phyloP scores from a whole-genome alignment of 2,113 vertebrate species.

The Falcunculus frontatus region DNA sequence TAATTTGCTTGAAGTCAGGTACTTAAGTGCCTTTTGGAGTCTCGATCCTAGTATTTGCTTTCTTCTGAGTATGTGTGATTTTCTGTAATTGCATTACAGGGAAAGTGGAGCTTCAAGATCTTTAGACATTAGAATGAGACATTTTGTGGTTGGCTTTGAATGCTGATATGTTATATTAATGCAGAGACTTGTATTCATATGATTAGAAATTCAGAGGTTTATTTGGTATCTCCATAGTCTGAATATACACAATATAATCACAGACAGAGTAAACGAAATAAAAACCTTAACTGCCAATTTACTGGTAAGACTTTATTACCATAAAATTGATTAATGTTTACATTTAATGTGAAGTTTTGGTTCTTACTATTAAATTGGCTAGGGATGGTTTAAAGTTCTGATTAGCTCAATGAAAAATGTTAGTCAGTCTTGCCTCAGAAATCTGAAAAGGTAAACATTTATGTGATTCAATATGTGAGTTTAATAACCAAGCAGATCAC shows the following conservation, averaged over 20 bases:
- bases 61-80: conserved; percentile 8
- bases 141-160: neutral
- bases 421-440: neutral
- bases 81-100: conserved; percentile 7
- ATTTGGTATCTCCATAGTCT: neutral
- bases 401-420: neutral
- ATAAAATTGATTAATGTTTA: conserved; percentile 23
- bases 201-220: conserved; percentile 32
- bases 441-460: neutral
- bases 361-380: conserved; percentile 1
- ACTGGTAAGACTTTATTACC: neutral
- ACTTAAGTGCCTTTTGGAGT: neutral
- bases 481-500: neutral
- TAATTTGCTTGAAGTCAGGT: conserved; percentile 12
- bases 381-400: neutral
- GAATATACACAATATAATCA: conserved; percentile 20
- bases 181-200: neutral
- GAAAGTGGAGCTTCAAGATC: neutral
- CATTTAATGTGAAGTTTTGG: neutral
- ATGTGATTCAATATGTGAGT: neutral
- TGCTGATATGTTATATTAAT: neutral
- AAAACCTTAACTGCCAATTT: neutral
- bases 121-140: neutral
- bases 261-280: neutral
- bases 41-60: neutral